Evolutionary conservation across 2,888 invertebrate species (phyloP), one percentile per base, ranked within the genome.

Genomic region (Oegoconia quadripuncta): DNA sequence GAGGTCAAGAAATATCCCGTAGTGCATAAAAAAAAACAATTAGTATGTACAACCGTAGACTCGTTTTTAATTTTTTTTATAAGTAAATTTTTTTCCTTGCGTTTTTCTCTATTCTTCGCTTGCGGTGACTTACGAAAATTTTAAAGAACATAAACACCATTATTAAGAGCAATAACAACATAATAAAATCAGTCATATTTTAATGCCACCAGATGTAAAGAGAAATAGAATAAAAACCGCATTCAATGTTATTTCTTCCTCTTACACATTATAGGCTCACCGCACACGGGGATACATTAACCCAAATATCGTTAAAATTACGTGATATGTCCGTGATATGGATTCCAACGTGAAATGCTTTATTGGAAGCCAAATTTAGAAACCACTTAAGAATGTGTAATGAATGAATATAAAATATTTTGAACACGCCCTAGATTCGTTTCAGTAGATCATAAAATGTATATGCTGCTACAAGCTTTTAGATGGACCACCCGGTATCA

Each of bases 301-400:
- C 72, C 73, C 57, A 60, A 54, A 70, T 66, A 61, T 23, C 15
- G 26, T 37, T n/a, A n/a, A n/a, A n/a, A n/a, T n/a, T n/a, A n/a
- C 42, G 40, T 44, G 41, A 50, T 42, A 25, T 15, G 6, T 37
- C 22, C 38, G 33, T 39, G 41, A 40, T 42, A 44, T 26, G 27
- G 39, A 41, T 42, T 45, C 32, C 42, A 13, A 15, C 14, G 14
- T 37, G 14, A 34, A 37, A 23, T 34, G 37, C 35, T 43, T 42
- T 33, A 31, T 34, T 14, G 25, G 41, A 18, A 28, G 30, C 37
- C 41, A 18, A 17, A 45, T 45, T 42, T 43, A 48, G 46, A 48
- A 48, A 46, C 44, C 48, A 42, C 44, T 50, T 41, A 18, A 30
- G 9, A 20, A 31, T 18, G 7, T 17, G 18, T 37, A 13, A 20